Percentiles rank a stretch among this genome's conserved stretches.
These are phyloP conservation scores for Momotus momota DNA, from an alignment of 2,797 vertebrate species.

Conservation along the genomic window DNA sequence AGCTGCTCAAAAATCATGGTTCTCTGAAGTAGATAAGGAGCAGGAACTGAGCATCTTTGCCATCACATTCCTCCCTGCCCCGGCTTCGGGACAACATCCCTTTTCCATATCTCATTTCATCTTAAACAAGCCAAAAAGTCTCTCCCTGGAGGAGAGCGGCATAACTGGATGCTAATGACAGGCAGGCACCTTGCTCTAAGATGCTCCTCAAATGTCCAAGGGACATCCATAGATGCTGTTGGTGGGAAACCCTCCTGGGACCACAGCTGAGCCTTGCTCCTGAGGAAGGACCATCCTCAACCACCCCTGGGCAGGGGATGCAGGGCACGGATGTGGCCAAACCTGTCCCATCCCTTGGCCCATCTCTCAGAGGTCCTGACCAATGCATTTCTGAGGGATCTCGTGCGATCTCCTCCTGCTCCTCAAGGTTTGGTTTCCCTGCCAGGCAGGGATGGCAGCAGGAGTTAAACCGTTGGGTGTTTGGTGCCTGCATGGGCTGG, in stretches of 20 bases:
- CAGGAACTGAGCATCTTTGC: background rate
- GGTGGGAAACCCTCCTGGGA: background rate
- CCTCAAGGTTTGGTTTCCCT: rapidly evolving
- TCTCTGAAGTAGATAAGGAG: background rate
- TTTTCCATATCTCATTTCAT: background rate
- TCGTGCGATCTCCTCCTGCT: rapidly evolving
- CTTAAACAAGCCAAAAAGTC: background rate
- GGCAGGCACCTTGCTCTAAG: rapidly evolving
- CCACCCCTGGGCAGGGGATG: background rate
- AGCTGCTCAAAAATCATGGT: rapidly evolving
- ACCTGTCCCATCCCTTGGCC: background rate
- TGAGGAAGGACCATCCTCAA: rapidly evolving
- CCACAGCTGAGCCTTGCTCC: background rate
- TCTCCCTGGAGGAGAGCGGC: background rate
- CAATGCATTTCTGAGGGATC: background rate
- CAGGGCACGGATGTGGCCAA: rapidly evolving
- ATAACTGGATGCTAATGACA: rapidly evolving
- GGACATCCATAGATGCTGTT: background rate
- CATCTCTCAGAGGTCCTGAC: background rate
- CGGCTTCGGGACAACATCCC: background rate
- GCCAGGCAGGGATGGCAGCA: background rate
- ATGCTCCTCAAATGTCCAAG: background rate
- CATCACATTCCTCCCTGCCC: background rate
- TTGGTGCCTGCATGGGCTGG: rapidly evolving
- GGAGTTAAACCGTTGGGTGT: rapidly evolving